Evolutionary conservation across 2,888 invertebrate genomes (phyloP).

Genomic region (Spilarctia lutea): DNA sequence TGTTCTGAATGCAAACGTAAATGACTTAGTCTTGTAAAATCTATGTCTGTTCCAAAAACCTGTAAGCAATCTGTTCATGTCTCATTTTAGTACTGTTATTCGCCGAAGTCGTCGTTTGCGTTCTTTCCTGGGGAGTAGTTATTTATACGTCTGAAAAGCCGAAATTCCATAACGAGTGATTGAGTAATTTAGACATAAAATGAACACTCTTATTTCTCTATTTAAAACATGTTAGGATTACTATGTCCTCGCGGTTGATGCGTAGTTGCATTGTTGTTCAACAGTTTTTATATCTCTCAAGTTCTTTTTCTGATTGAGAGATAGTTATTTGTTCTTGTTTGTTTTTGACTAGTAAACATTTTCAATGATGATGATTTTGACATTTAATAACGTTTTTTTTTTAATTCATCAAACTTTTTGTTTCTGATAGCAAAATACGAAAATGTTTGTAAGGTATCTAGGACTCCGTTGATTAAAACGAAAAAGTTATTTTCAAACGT

Average conservation of each 20-base stretch:
- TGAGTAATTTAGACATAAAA: not conserved
- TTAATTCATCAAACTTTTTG: too few relatives aligned
- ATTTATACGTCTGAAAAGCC: too few relatives aligned
- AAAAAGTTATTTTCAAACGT: too few relatives aligned
- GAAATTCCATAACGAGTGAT: too few relatives aligned
- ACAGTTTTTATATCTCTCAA: not conserved
- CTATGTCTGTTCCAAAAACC: constrained; percentile 3
- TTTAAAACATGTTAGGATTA: not conserved
- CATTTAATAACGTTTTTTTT: too few relatives aligned
- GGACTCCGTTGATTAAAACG: too few relatives aligned
- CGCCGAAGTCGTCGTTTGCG: too few relatives aligned
- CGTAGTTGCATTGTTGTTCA: not conserved
- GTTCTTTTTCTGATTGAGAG: not conserved
- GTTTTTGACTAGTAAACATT: too few relatives aligned
- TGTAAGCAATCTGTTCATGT: constrained; percentile 11
- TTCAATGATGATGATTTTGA: too few relatives aligned
- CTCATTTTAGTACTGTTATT: not conserved
- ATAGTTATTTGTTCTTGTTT: not conserved
- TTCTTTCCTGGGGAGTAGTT: too few relatives aligned
- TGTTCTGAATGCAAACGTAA: constrained; percentile 82
- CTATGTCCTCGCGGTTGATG: not conserved
- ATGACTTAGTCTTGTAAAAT: constrained; percentile 48
- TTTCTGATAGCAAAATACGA: too few relatives aligned
- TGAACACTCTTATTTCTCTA: not conserved
- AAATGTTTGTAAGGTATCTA: too few relatives aligned